These are phyloP conservation scores for Palloptera scutellata DNA, from an alignment of 2,888 invertebrate species.

Conservation along the genomic window DNA sequence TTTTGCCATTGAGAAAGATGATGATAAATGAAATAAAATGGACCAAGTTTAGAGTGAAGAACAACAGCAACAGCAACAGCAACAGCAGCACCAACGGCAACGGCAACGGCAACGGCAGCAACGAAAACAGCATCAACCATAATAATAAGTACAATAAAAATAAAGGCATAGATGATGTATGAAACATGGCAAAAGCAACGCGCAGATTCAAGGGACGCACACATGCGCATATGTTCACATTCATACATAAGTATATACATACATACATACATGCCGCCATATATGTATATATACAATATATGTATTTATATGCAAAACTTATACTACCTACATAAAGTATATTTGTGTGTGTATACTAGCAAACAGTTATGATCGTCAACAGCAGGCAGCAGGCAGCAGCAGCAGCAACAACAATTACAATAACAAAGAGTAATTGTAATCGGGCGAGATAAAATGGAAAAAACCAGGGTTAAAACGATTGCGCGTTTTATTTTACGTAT, in stretches of 20 bases:
- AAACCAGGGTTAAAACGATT: constrained; percentile 24
- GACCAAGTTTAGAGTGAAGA: too few species aligned
- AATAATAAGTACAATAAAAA: constrained; percentile 16
- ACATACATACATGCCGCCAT: constrained; percentile 6
- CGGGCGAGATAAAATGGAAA: constrained; percentile 17
- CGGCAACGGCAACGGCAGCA: neutral
- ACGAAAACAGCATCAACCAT: constrained; percentile 14
- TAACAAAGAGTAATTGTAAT: constrained; percentile 6
- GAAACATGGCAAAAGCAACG: constrained; percentile 2
- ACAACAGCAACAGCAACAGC: neutral
- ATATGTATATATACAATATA: too few species aligned
- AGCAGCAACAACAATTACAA: neutral
- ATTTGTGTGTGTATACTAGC: constrained; percentile 1
- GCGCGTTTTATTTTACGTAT: too few species aligned
- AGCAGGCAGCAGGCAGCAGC: too few species aligned
- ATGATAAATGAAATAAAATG: too few species aligned
- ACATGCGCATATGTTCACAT: neutral
- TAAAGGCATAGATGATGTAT: neutral
- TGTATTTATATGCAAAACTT: too few species aligned
- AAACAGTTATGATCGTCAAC: constrained; percentile 26
- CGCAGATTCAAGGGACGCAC: constrained; percentile 8
- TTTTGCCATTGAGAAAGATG: too few species aligned
- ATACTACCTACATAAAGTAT: neutral
- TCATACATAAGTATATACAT: neutral
- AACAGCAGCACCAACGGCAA: too few species aligned